Base-by-base conservation (phyloP, 2,797 vertebrate genomes). In the Smutsia gigantea region DNA sequence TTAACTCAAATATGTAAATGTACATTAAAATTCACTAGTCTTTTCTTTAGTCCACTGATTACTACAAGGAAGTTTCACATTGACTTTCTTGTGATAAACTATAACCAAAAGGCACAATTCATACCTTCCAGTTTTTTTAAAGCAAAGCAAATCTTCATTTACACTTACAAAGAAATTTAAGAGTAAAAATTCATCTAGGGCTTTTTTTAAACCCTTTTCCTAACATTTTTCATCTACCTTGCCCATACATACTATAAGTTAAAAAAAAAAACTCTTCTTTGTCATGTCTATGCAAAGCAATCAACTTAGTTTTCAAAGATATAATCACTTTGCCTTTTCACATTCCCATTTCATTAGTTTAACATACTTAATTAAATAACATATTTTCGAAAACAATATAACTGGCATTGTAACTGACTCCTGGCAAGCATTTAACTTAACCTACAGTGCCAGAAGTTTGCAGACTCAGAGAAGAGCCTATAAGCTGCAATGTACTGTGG, bases 291-390 rank as follows among this genome's bases (percentile, higher is more conserved):
- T 77, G 68, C 5, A 92, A 92, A 63, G 69, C 51, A 87, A 82
- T 92, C 7, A 68, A 92, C 13, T 83, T 83, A 46, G 69, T 95
- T 81, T 92, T 75, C 77, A 92, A 94, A 84, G 39, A 90, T 68
- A 90, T 7, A 83, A 87, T 63, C 64, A 88, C 18, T 61, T n/a
- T 69, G 19, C 19, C 29, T 71, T 90, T 93, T 85, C 72, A 72
- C 37, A 79, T 3, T 72, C 55, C 31, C 53, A 85, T 93, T 78
- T 85, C 87, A 93, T 57, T n/a, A n/a, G 49, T 64, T 88, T 79
- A 72, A 85, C 12, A 18, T 81, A 95, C 57, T 88, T 71, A 75
- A 68, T 86, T 72, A 57, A 89, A 74, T 89, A 53, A 87, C 19
- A 90, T 81, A 69, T 81, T 69, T 91, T 66, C 39, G 75, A 82